Evolutionary conservation across 2,888 invertebrate genomes (phyloP), one percentile per base, ranked within the genome.

Genomic region (Acrobasis suavella): DNA sequence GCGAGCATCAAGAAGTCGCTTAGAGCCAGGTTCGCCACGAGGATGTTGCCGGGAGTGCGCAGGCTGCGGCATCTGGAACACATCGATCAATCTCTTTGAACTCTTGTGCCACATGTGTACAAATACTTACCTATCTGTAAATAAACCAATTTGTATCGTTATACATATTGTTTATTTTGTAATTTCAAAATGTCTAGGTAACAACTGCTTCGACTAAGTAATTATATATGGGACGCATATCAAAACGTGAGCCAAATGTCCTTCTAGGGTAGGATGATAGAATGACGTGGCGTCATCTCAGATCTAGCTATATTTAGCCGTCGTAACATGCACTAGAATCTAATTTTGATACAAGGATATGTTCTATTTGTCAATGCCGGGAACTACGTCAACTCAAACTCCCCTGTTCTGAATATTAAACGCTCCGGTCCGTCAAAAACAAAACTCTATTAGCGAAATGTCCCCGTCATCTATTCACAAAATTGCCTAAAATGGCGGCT

Each of bases 11-110:
- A 73, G 69, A 95, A 94, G 83, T 96, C 96, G 72, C 96, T 96
- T 52, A 96, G 86, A 6, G 96, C 96, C 73, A 96, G 90, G 83
- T 96, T 96, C 61, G 95, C 94, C 32, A 96, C 95, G 56, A 96
- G 85, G 58, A 95, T 94, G 81, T 96, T 96, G 32, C 96, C 96
- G 2, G 96, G 95, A 9, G 96, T 96, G 49, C 96, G 93, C 62
- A 96, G 86, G 0, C 95, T 93, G 69, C 95, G 94, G 78, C 95
- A 95, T 77, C 96, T 96, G 88, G 66, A 93, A 85, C 51, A 70
- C 63, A 67, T 51, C 22, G 12, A 65, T 64, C 16, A 65, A 65
- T 59, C n/a, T 64, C 42, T 58, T 50, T 58, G 58, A 64, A 49
- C 15, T 56, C 52, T 63, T 60, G 46, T 62, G 22, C 42, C 56